Evolutionary conservation across 2,797 vertebrate genomes (phyloP), one percentile per base, ranked within the genome.

Genomic region (Choloepus didactylus): DNA sequence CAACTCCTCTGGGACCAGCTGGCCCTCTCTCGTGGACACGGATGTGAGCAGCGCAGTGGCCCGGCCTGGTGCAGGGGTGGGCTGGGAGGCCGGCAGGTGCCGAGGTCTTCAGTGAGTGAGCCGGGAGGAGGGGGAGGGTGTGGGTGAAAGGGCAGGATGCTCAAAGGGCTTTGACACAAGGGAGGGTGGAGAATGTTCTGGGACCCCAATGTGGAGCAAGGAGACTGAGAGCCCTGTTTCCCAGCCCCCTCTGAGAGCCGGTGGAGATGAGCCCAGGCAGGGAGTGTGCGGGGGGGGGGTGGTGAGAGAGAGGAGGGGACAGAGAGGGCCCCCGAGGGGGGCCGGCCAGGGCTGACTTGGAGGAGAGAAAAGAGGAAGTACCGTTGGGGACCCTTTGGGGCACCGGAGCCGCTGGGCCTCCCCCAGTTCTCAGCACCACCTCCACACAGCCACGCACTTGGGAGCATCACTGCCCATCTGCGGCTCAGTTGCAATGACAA

Each of bases 261-360:
- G 1, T 0, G 10, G 35, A 69, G 41, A 21, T 0, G 31, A 49
- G 59, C 75, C 6, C 4, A 29, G 11, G 23, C 14, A 21, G 92
- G 46, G 41, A 44, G 59, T 23, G 0, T n/a, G n/a, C n/a, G n/a
- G n/a, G n/a, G 0, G 46, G 69, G 44, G 11, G 62, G 16, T 25
- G 12, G 5, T 25, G 21, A 7, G 7, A 15, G 27, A 1, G 25
- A 23, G 14, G 10, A 46, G 14, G 38, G 27, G 66, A 11, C n/a
- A 9, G 75, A 44, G 72, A 38, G 6, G 66, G 8, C 89, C 23
- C 18, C 0, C 3, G 41, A 44, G 41, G 41, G 41, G 9, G 2
- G 2, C 14, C 11, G n/a, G 70, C 79, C n/a, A 64, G 49, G 41
- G 31, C n/a, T 21, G 56, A 19, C 77, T 59, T 4, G 14, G 35